These are phyloP conservation scores for Eudemis profundana DNA, from an alignment of 2,888 invertebrate species.

Conservation along the genomic window DNA sequence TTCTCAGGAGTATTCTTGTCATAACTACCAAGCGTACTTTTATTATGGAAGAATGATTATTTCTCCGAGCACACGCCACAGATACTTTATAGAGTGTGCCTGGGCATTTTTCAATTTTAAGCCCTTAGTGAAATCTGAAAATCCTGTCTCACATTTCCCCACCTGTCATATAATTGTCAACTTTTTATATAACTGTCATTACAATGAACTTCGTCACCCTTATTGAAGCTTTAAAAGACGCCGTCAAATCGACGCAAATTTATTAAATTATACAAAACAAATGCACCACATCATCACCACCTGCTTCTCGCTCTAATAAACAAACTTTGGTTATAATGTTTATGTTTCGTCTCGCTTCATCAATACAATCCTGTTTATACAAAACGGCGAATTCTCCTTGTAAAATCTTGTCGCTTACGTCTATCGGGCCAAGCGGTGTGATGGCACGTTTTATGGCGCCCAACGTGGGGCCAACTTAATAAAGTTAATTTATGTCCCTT, in stretches of 20 bases:
- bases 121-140: neutral
- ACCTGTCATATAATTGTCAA: neutral
- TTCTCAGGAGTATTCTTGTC: no score
- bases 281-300: slow-evolving; percentile 30
- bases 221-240: neutral
- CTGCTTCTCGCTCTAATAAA: slow-evolving; percentile 53
- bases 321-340: slow-evolving; percentile 62
- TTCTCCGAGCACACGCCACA: no score
- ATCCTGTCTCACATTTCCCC: neutral
- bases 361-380: slow-evolving; percentile 46
- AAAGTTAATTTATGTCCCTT: slow-evolving; percentile 61
- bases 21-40: no score
- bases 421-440: slow-evolving; percentile 31
- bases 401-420: neutral
- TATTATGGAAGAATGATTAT: no score
- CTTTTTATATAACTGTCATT: neutral
- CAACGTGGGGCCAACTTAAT: slow-evolving; percentile 58
- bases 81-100: no score
- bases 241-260: neutral
- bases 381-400: neutral
- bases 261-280: slow-evolving; percentile 27
- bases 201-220: neutral
- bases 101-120: neutral
- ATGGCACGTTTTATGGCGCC: slow-evolving; percentile 62
- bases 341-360: slow-evolving; percentile 61